A percentile compares a stretch with the other conserved stretches of the same genome.
Conservation (phyloP, 2,113 vertebrate genomes). For the Bambusicola thoracicus region DNA sequence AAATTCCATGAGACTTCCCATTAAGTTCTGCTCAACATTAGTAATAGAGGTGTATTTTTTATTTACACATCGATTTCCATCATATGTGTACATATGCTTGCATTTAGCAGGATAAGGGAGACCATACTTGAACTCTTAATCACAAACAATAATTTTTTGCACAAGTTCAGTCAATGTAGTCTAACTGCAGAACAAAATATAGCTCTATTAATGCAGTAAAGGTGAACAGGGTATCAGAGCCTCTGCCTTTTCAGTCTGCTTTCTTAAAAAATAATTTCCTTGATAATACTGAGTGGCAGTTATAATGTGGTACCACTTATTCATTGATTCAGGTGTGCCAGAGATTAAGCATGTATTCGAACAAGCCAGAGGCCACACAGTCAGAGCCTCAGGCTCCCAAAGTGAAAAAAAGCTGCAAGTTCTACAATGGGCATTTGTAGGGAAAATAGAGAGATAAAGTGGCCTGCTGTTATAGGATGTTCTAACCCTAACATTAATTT, state of each 20-base stretch:
- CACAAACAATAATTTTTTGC: not conserved
- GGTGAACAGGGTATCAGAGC: not conserved
- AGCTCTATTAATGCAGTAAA: not conserved
- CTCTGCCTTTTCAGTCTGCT: not conserved
- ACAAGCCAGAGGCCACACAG: not conserved
- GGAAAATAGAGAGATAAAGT: not conserved
- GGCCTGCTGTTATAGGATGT: not conserved
- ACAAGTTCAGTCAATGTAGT: not conserved
- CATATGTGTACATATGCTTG: accelerated
- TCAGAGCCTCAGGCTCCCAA: not conserved
- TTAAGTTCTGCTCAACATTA: not conserved
- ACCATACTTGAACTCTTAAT: not conserved
- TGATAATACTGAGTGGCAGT: not conserved
- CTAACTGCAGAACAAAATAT: not conserved
- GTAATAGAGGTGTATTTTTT: not conserved
- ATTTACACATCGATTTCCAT: not conserved
- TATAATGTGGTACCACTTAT: not conserved
- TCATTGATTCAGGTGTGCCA: not conserved
- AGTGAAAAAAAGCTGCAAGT: not conserved
- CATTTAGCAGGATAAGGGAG: not conserved
- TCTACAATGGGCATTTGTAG: not conserved
- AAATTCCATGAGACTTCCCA: not conserved
- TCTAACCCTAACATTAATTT: not conserved
- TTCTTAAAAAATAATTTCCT: not conserved
- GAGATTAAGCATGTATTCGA: not conserved